phyloP scores from a whole-genome alignment of 2,888 invertebrate species.

The Phyto melanocephala region DNA sequence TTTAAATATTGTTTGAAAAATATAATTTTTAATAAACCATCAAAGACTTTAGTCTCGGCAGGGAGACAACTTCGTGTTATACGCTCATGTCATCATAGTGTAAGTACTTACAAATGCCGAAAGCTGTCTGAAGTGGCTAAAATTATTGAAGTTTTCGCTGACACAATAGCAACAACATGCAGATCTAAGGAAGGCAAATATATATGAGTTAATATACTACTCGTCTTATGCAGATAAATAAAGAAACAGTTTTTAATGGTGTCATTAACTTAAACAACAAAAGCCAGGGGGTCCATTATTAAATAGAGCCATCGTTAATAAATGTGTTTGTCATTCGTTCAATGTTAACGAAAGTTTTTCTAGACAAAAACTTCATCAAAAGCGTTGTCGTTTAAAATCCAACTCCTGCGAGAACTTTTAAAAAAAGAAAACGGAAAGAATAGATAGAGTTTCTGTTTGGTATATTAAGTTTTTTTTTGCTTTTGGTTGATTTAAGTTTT shows the following conservation, averaged over 20 bases:
- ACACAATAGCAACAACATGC: neutral
- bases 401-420: neutral
- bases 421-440: neutral
- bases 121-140: neutral
- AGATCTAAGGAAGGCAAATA: neutral
- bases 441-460: conserved; percentile 4
- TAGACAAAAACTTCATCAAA: neutral
- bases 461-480: conserved; percentile 15
- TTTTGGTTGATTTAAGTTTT: neutral
- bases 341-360: conserved; percentile 21
- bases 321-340: neutral
- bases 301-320: neutral
- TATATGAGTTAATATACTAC: neutral
- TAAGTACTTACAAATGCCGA: neutral
- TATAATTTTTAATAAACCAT: neutral
- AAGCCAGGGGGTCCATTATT: conserved; percentile 22
- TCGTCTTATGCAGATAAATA: conserved; percentile 1
- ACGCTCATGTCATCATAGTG: too few species aligned
- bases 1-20: conserved; percentile 33
- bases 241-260: neutral
- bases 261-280: neutral
- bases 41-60: neutral
- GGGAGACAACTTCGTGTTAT: too few species aligned
- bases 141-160: neutral
- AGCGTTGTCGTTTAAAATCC: neutral